phyloP scores from a whole-genome alignment of 2,113 vertebrate genomes.

The Micronycteris hirsuta region DNA sequence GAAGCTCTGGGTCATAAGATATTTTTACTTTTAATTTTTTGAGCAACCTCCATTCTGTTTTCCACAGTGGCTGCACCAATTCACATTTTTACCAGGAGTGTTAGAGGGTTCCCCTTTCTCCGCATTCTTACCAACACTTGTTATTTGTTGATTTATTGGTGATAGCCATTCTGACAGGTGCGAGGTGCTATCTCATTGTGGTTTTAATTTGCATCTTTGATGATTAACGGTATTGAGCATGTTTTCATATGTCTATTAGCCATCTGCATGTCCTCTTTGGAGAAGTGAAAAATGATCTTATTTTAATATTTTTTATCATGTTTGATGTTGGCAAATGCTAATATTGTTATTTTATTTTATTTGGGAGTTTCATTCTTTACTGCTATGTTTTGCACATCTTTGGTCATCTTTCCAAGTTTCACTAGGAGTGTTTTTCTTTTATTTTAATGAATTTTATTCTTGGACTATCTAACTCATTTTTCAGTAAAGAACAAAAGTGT shows the following conservation, averaged over 20 bases:
- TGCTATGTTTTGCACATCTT: background rate
- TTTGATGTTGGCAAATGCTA: background rate
- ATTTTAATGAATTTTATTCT: background rate
- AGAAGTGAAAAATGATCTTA: background rate
- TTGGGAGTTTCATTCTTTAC: background rate
- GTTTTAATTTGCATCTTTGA: background rate
- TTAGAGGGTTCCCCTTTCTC: background rate
- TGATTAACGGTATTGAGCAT: background rate
- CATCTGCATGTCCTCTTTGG: background rate
- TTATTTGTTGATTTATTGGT: background rate
- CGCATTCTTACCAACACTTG: background rate
- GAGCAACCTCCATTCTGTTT: background rate
- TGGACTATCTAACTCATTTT: background rate
- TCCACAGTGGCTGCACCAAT: background rate
- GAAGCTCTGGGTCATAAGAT: background rate
- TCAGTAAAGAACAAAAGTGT: conserved; percentile 37
- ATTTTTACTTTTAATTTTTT: background rate
- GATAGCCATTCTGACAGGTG: background rate
- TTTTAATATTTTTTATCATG: background rate
- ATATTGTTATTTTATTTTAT: background rate
- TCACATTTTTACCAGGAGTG: background rate
- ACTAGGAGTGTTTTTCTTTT: background rate
- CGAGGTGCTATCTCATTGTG: background rate
- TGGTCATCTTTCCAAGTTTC: background rate
- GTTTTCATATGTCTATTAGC: background rate